These are phyloP conservation scores for Brachionus rubens DNA, from an alignment of 1,140 invertebrate genomes.

Conservation along the genomic window DNA sequence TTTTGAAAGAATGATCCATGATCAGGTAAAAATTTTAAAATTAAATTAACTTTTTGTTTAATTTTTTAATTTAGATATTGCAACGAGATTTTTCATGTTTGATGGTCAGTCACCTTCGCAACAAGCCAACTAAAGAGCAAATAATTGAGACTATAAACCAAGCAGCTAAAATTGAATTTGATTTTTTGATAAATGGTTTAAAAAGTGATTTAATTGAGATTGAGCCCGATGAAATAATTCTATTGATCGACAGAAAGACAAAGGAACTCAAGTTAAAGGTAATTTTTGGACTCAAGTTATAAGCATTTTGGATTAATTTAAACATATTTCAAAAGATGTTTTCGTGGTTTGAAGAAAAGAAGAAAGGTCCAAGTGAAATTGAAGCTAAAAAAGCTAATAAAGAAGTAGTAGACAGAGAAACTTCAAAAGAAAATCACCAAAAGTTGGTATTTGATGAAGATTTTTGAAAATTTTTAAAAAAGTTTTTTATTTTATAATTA, in stretches of 20 bases:
- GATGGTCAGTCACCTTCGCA: conserved; percentile 14
- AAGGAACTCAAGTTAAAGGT: conserved; percentile 38
- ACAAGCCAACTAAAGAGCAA: conserved; percentile 33
- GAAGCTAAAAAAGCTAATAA: background rate
- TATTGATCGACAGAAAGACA: conserved; percentile 42
- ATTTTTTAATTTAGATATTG: background rate
- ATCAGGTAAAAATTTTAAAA: background rate
- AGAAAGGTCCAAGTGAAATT: background rate
- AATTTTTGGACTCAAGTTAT: background rate
- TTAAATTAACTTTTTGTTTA: background rate
- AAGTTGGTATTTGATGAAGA: conserved; percentile 45
- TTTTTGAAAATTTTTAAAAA: conserved; percentile 23
- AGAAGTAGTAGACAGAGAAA: background rate
- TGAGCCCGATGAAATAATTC: conserved; percentile 16
- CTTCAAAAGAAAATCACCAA: conserved; percentile 40
- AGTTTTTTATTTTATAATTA: background rate
- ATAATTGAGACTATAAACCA: conserved; percentile 40
- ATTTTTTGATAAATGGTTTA: conserved; percentile 38
- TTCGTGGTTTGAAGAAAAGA: conserved; percentile 13
- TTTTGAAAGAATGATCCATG: conserved; percentile 36
- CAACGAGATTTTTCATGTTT: conserved; percentile 41
- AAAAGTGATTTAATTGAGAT: conserved; percentile 24
- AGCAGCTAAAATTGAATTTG: conserved; percentile 38
- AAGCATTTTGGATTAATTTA: background rate
- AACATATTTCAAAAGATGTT: background rate